A percentile compares a stretch with the other conserved stretches of the same genome.
phyloP scores from a whole-genome alignment of 92 coral and sea anemone species.

The Virgularia gustaviana region DNA sequence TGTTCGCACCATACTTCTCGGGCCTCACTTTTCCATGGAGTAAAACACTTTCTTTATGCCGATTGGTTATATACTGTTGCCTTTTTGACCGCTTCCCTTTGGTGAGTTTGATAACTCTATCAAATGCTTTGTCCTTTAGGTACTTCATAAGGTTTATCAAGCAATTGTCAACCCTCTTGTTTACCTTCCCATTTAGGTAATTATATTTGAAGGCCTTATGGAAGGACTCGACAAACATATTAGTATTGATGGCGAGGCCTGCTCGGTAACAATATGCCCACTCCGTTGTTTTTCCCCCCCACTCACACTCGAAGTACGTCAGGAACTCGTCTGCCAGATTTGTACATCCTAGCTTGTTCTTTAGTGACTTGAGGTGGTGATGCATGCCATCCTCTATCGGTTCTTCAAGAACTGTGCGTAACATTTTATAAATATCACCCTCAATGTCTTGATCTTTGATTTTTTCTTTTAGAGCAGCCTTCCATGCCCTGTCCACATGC shows the following conservation, averaged over 20 bases:
- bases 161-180: conserved; percentile 42
- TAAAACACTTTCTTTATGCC: conserved; percentile 21
- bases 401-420: conserved; percentile 50
- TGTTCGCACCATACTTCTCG: conserved; percentile 2
- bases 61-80: conserved; percentile 6
- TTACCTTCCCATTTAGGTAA: background rate
- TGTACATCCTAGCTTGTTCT: background rate
- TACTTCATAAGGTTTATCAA: conserved; percentile 22
- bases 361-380: background rate
- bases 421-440: conserved; percentile 44
- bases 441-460: conserved; percentile 23
- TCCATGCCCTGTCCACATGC: conserved; percentile 63
- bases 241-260: conserved; percentile 27
- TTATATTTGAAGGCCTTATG: conserved; percentile 20
- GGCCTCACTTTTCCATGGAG: conserved; percentile 3
- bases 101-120: conserved; percentile 32
- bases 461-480: conserved; percentile 44
- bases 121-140: conserved; percentile 40
- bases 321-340: conserved; percentile 5
- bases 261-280: conserved; percentile 35
- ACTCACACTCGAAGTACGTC: conserved; percentile 28
- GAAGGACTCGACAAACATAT: conserved; percentile 29
- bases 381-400: conserved; percentile 20
- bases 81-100: conserved; percentile 19
- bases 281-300: background rate